Evolutionary conservation across 1,140 invertebrate species (phyloP).

Genomic region (Drosophila erecta): DNA sequence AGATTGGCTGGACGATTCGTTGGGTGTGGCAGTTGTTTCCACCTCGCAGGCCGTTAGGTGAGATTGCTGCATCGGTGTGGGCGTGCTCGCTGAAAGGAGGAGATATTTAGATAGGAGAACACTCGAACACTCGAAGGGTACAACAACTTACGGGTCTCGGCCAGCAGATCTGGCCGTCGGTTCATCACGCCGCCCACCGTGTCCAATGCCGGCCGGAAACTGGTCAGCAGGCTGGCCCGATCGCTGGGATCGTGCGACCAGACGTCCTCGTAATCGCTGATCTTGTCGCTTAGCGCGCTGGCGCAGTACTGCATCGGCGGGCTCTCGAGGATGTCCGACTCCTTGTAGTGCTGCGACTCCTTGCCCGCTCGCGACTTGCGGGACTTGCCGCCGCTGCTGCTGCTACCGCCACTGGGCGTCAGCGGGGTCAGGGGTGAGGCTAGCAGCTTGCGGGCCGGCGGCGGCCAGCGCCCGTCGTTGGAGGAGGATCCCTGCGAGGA

Average conservation of each 20-base stretch:
- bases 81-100: constrained; percentile 77
- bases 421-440: constrained; percentile 58
- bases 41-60: constrained; percentile 86
- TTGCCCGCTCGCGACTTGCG: constrained; percentile 84
- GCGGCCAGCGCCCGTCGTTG: constrained; percentile 81
- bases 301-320: constrained; percentile 91
- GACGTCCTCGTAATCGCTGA: constrained; percentile 97
- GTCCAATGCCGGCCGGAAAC: constrained; percentile 70
- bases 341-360: constrained; percentile 89
- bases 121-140: too few relatives aligned
- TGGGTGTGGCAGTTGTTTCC: constrained; percentile 5
- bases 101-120: not conserved
- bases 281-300: constrained; percentile 94
- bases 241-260: constrained; percentile 90
- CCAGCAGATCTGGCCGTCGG: constrained; percentile 87
- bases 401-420: constrained; percentile 17
- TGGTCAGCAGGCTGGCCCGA: constrained; percentile 85
- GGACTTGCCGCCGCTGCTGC: constrained; percentile 56
- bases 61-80: constrained; percentile 77
- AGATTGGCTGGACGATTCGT: constrained; percentile 62
- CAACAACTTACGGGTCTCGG: constrained; percentile 87
- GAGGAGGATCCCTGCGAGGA: constrained; percentile 85
- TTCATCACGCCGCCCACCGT: constrained; percentile 86
- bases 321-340: constrained; percentile 93
- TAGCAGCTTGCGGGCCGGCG: constrained; percentile 65